Evolutionary conservation across 2,888 invertebrate genomes (phyloP), one percentile per base, ranked within the genome.

Genomic region (Idaea straminata): DNA sequence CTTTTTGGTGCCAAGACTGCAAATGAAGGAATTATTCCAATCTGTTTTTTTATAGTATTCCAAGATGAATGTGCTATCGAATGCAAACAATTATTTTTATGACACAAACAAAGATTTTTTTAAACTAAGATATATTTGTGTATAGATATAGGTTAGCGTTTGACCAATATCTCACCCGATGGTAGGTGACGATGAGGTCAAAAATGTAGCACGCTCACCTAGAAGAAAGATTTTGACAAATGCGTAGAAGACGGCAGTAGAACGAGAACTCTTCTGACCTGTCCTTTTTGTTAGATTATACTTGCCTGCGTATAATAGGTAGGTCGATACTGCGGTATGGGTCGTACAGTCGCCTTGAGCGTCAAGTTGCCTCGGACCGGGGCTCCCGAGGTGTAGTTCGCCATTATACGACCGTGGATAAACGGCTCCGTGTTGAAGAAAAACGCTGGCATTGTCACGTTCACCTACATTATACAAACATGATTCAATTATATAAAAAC

Each of bases 361-460:
- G 98, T 98, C 25, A 98, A 94, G 91, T 98, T 98, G 7, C 98
- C 98, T 57, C 93, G 93, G 0, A 98, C 98, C 0, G 98, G 98
- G 35, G 96, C 96, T 0, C 99, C 99, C 68, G 97, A 98, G 0
- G 98, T 98, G 83, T 98, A 98, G 94, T 99, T 99, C 0, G 99
- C 98, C 95, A 97, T 96, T 3, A 99, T 95, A 0, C 95, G 95
- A 0, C 99, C 99, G 80, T 96, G 94, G 80, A 99, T 95, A 80
- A 93, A 98, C 10, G 94, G 95, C 77, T 98, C 98, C 34, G 96
- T 96, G 78, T 96, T 97, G 85, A 98, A 96, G 91, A 99, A 97
- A 86, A 98, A 98, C 0, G 98, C 96, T 0, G 98, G 97, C 96
- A 98, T 98, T 0, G 98, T 98, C 0, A 99, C 98, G 87, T 99